Base-by-base conservation (phyloP, 2,888 invertebrate species). In the Odontocerum albicorne region DNA sequence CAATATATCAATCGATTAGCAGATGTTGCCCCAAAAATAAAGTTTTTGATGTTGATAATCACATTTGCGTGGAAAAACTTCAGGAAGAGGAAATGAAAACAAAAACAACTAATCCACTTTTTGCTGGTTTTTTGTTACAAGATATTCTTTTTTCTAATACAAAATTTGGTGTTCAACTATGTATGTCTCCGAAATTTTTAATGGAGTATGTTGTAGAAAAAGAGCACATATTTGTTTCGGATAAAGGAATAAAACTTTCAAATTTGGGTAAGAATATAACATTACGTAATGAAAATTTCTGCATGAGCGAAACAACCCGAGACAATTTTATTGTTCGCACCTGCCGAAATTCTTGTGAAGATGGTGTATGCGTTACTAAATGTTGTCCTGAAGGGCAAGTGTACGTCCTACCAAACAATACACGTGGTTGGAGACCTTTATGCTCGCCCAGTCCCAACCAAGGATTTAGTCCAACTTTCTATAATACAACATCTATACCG, bases 381-480 rank as follows among this genome's bases (percentile, higher is more conserved):
- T 82, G 82, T 62, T 82, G 82, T 63, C 77, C 77, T 2, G 69
- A 78, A 19, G 82, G 81, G 10, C 64, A 79, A 35, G 77, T 81
- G 63, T 81, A 68, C 55, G 67, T 67, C 4, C 67, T 65, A n/a
- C 33, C 60, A 2, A 55, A 67, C 10, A 54, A 51, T n/a, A n/a
- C n/a, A n/a, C n/a, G n/a, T n/a, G n/a, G n/a, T n/a, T n/a, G n/a
- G n/a, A n/a, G n/a, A n/a, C n/a, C n/a, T n/a, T n/a, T n/a, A n/a
- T n/a, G n/a, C n/a, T n/a, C n/a, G n/a, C n/a, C n/a, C n/a, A n/a
- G n/a, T n/a, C n/a, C n/a, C n/a, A n/a, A n/a, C n/a, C n/a, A n/a
- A n/a, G n/a, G n/a, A n/a, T n/a, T n/a, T n/a, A n/a, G n/a, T n/a
- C n/a, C n/a, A n/a, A n/a, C n/a, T n/a, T n/a, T n/a, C n/a, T n/a